Evolutionary conservation across 2,888 invertebrate genomes (phyloP).

Genomic region (Prenolepis imparis): DNA sequence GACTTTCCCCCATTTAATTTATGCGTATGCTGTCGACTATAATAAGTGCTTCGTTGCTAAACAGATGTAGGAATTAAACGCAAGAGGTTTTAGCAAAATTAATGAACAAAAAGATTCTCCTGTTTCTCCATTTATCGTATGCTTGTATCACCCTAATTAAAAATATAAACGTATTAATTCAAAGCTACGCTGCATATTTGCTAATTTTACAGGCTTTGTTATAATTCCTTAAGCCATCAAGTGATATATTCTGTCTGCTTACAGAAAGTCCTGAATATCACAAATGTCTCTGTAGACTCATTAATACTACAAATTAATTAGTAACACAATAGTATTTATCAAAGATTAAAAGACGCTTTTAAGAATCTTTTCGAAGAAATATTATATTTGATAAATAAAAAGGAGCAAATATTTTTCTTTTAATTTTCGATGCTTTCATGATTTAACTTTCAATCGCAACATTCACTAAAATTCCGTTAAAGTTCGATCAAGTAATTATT

Average conservation of each 20-base stretch:
- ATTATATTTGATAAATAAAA: background rate
- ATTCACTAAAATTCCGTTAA: slow-evolving; percentile 29
- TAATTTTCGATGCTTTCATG: background rate
- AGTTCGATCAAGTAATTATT: slow-evolving; percentile 46
- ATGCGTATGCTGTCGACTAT: background rate
- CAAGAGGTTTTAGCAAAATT: slow-evolving; percentile 19
- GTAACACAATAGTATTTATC: background rate
- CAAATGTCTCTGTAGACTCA: background rate
- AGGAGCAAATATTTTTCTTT: background rate
- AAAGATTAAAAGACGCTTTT: background rate
- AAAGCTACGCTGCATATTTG: background rate
- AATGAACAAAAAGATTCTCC: slow-evolving; percentile 14
- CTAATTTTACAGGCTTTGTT: slow-evolving; percentile 1
- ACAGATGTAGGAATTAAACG: slow-evolving; percentile 25
- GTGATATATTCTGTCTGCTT: background rate
- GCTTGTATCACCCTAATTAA: background rate
- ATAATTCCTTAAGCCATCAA: background rate
- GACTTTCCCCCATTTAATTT: slow-evolving; percentile 33
- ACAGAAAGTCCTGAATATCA: background rate
- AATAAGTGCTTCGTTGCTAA: slow-evolving; percentile 27
- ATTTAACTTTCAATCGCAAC: slow-evolving; percentile 21
- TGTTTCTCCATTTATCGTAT: slow-evolving; percentile 13
- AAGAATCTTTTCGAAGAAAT: background rate
- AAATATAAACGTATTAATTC: background rate
- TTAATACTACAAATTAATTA: slow-evolving; percentile 12